Conservation (phyloP, 2,797 vertebrate species). For the Austrolebias charrua region DNA sequence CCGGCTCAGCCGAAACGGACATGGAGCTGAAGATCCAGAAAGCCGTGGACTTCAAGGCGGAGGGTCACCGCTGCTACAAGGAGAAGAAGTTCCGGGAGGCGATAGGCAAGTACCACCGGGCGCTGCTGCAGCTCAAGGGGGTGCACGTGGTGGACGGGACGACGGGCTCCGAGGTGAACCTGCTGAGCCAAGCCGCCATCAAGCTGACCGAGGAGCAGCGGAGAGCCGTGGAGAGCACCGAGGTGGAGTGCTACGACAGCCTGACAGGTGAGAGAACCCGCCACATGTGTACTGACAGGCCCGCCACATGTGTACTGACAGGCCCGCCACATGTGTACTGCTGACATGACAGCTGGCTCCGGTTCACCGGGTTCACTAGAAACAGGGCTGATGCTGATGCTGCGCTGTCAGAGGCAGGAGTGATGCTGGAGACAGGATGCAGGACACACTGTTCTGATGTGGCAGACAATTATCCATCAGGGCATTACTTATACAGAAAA, state of each 20-base stretch:
- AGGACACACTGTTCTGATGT: not conserved
- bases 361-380: slow-evolving; percentile 51
- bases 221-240: slow-evolving; percentile 87
- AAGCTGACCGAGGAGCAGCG: slow-evolving; percentile 88
- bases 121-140: slow-evolving; percentile 90
- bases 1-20: slow-evolving; percentile 76
- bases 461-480: not conserved
- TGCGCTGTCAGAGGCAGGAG: slow-evolving; percentile 1
- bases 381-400: too few species aligned
- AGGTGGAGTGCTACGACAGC: slow-evolving; percentile 94
- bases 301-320: not conserved
- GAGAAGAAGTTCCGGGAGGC: slow-evolving; percentile 96
- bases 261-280: slow-evolving; percentile 88
- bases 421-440: not conserved
- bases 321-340: not conserved
- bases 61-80: slow-evolving; percentile 91
- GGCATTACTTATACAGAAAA: not conserved
- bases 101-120: slow-evolving; percentile 93
- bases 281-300: too few species aligned
- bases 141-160: slow-evolving; percentile 79
- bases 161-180: slow-evolving; percentile 80
- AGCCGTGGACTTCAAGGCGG: slow-evolving; percentile 89
- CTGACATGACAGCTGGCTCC: slow-evolving; percentile 39
- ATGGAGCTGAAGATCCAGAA: slow-evolving; percentile 88
- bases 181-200: slow-evolving; percentile 76